Evolutionary conservation across 1,140 invertebrate species (phyloP).

Genomic region (Hirudo medicinalis): DNA sequence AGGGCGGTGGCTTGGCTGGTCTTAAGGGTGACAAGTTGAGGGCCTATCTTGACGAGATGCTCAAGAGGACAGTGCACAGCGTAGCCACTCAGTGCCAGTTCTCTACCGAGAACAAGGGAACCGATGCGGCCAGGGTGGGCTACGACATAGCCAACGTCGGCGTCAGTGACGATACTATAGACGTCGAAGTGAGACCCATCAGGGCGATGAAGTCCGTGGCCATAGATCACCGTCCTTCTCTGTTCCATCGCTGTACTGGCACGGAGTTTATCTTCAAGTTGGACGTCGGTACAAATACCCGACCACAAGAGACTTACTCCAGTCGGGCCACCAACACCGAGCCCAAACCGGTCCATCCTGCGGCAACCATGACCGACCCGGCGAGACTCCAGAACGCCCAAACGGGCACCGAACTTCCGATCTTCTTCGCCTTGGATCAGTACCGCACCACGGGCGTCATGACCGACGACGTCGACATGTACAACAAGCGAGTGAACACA

Average conservation of each 20-base stretch:
- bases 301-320: constrained; percentile 25
- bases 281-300: constrained; percentile 35
- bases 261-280: constrained; percentile 34
- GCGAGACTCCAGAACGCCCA: constrained; percentile 18
- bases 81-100: constrained; percentile 32
- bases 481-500: constrained; percentile 28
- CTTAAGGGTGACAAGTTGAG: constrained; percentile 31
- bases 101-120: constrained; percentile 21
- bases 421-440: constrained; percentile 31
- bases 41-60: constrained; percentile 30
- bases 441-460: constrained; percentile 27
- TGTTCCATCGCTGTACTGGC: constrained; percentile 26
- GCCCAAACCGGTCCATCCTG: constrained; percentile 24
- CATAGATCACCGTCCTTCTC: constrained; percentile 30
- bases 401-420: constrained; percentile 32
- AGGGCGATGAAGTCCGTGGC: constrained; percentile 29
- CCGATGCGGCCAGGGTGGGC: constrained; percentile 19
- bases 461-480: constrained; percentile 7
- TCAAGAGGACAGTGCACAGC: constrained; percentile 34
- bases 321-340: constrained; percentile 37
- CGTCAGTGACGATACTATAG: constrained; percentile 31
- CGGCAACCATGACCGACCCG: constrained; percentile 34
- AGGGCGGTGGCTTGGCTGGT: constrained; percentile 19
- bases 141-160: constrained; percentile 25
- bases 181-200: constrained; percentile 31